These are phyloP conservation scores for Artemia franciscana DNA, from an alignment of 1,140 invertebrate species.

Conservation along the genomic window DNA sequence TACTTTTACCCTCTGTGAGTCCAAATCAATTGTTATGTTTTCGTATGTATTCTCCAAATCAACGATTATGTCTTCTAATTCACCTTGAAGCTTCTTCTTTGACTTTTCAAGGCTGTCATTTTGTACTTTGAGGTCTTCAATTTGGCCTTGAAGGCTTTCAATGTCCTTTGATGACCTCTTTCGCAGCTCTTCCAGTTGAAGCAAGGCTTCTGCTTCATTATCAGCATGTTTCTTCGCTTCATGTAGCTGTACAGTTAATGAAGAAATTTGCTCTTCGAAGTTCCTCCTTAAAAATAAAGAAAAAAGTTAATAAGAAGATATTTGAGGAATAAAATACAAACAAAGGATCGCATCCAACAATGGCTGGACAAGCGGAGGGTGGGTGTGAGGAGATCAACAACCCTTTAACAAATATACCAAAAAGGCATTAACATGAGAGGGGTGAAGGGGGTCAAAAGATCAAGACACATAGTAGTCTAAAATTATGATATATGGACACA, in stretches of 20 bases:
- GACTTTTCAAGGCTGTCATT: constrained; percentile 89
- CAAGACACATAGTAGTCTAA: too few species aligned
- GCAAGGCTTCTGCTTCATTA: constrained; percentile 60
- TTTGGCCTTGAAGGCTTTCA: constrained; percentile 56
- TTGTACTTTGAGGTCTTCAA: constrained; percentile 66
- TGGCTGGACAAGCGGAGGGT: too few species aligned
- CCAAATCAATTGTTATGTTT: constrained; percentile 71
- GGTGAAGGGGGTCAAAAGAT: too few species aligned
- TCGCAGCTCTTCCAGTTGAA: constrained; percentile 61
- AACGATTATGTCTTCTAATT: constrained; percentile 72
- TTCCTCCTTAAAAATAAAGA: constrained; percentile 26
- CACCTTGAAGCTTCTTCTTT: constrained; percentile 88
- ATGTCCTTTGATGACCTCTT: constrained; percentile 75
- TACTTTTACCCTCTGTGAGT: constrained; percentile 59
- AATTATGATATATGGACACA: too few species aligned
- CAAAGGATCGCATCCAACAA: too few species aligned
- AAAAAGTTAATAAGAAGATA: too few species aligned
- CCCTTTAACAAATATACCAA: too few species aligned
- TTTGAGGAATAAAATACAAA: too few species aligned
- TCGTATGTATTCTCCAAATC: too few species aligned
- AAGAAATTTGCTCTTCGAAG: constrained; percentile 48
- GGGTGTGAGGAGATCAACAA: too few species aligned
- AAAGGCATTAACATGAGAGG: too few species aligned
- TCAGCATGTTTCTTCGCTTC: constrained; percentile 83
- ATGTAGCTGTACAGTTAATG: constrained; percentile 42